Percentiles rank a stretch among this genome's conserved stretches.
Evolutionary conservation across 2,113 vertebrate genomes (phyloP).

Genomic region (Gymnobelideus leadbeateri): DNA sequence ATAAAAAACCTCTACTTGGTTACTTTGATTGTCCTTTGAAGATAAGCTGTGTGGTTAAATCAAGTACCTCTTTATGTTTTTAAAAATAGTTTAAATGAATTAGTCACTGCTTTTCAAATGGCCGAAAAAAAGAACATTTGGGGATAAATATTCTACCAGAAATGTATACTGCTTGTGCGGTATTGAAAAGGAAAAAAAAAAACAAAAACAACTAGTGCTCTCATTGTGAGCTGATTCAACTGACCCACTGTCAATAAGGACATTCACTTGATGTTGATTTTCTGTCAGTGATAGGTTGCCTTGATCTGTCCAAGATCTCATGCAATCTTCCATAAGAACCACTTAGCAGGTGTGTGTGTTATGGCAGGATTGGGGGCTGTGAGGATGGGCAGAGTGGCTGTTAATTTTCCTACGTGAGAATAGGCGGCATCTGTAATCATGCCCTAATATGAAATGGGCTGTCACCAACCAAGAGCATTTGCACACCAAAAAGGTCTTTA

Average conservation of each 20-base stretch:
- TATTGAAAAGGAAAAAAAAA: neutral
- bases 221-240: rapidly evolving
- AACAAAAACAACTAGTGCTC: neutral
- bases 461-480: conserved; percentile 28
- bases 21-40: conserved; percentile 62
- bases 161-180: neutral
- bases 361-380: neutral
- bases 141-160: conserved; percentile 28
- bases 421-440: conserved; percentile 1
- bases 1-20: conserved; percentile 73
- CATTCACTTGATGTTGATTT: neutral
- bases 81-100: conserved; percentile 61
- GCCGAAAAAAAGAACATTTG: neutral
- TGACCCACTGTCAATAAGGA: neutral
- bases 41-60: conserved; percentile 60
- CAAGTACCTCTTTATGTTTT: conserved; percentile 52
- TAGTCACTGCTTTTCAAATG: conserved; percentile 55
- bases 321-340: neutral
- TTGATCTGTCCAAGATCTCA: neutral
- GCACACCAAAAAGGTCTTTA: neutral
- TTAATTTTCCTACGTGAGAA: conserved; percentile 4
- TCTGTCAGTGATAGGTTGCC: neutral
- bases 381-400: neutral
- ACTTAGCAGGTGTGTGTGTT: neutral
- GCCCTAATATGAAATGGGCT: neutral